phyloP scores from a whole-genome alignment of 2,113 vertebrate genomes.

The Felis catus region F.catus_Fca126_mat1.0 CM031417.1:100722001-100722500 shows the following conservation, averaged over 20 bases:
- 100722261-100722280: background rate
- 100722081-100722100: background rate
- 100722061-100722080: background rate
- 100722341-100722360: background rate
- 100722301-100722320: background rate
- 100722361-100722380: background rate
- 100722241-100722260: background rate
- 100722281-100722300: background rate
- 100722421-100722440: background rate
- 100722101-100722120: background rate
- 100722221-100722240: background rate
- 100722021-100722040: background rate
- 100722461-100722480: background rate
- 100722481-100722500: background rate
- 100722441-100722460: background rate
- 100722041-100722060: background rate
- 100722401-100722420: background rate
- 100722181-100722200: background rate
- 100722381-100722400: background rate
- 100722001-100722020: background rate
- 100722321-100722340: rapidly evolving
- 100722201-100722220: background rate
- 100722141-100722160: background rate
- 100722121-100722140: background rate
- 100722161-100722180: background rate